These are phyloP conservation scores for Oncorhynchus clarkii DNA, from an alignment of 2,113 vertebrate genomes.

Conservation along the genomic window DNA sequence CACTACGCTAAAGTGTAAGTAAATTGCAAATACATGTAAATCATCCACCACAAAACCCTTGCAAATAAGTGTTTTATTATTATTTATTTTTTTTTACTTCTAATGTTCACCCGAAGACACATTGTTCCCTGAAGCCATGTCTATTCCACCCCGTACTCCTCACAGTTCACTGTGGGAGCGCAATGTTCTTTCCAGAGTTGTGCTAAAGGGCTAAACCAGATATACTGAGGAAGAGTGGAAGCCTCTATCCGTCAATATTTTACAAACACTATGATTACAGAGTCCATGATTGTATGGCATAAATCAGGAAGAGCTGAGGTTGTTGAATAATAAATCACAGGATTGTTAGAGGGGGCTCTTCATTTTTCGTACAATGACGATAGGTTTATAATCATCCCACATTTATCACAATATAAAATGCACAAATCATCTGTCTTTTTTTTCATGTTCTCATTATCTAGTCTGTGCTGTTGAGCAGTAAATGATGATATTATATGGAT, in stretches of 20 bases:
- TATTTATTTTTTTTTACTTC: not conserved
- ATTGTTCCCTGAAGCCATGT: conserved; percentile 15
- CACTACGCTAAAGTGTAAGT: too few relatives aligned
- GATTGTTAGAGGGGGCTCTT: conserved; percentile 56
- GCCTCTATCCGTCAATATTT: conserved; percentile 65
- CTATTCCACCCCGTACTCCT: conserved; percentile 18
- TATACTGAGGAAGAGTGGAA: conserved; percentile 54
- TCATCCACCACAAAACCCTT: conserved; percentile 2
- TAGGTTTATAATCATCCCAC: conserved; percentile 65
- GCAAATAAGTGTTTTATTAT: not conserved
- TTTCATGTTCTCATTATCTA: conserved; percentile 44
- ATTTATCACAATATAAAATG: conserved; percentile 61
- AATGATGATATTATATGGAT: conserved; percentile 52
- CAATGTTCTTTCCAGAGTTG: conserved; percentile 21
- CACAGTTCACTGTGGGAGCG: conserved; percentile 6
- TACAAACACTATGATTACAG: conserved; percentile 67
- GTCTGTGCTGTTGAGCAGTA: conserved; percentile 49
- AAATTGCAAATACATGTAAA: not conserved
- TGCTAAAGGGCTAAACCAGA: conserved; percentile 53
- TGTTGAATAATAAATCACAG: conserved; percentile 66
- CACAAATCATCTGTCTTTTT: conserved; percentile 53
- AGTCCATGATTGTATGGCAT: conserved; percentile 52
- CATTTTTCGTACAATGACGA: conserved; percentile 67
- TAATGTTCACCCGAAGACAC: conserved; percentile 13
- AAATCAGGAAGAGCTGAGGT: conserved; percentile 58